phyloP scores from a whole-genome alignment of 37 sponge, comb jelly and placozoan genomes.

The Petrosia ficiformis region DNA sequence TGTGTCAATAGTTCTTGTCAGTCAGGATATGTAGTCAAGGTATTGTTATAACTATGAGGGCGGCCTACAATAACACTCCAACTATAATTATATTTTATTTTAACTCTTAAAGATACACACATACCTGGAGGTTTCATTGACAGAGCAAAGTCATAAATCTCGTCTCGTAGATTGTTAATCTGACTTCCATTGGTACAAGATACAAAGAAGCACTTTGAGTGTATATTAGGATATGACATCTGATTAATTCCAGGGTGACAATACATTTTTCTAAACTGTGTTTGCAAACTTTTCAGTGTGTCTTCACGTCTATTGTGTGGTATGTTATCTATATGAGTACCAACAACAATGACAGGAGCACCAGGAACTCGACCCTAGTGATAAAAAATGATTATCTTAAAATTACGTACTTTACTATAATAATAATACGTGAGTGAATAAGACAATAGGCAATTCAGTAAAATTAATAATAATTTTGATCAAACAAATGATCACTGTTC shows the following conservation, averaged over 20 bases:
- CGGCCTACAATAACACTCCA: neutral
- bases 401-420: too few relatives aligned
- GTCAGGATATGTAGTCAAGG: too few relatives aligned
- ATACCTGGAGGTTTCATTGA: conserved; percentile 17
- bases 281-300: conserved; percentile 4
- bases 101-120: neutral
- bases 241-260: conserved; percentile 3
- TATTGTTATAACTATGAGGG: too few relatives aligned
- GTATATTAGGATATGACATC: conserved; percentile 23
- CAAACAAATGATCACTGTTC: too few relatives aligned
- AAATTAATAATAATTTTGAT: too few relatives aligned
- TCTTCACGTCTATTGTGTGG: conserved; percentile 10
- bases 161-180: conserved; percentile 48
- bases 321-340: conserved; percentile 66
- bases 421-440: too few relatives aligned
- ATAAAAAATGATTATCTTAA: neutral
- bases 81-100: neutral
- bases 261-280: conserved; percentile 42
- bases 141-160: conserved; percentile 53
- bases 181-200: conserved; percentile 26
- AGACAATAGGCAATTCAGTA: too few relatives aligned
- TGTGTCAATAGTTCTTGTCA: too few relatives aligned
- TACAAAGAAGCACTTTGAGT: conserved; percentile 24
- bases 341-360: conserved; percentile 75
- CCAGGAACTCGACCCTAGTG: conserved; percentile 48